These are phyloP conservation scores for Platyscapa corneri DNA, from an alignment of 1,140 invertebrate species.

Conservation along the genomic window DNA sequence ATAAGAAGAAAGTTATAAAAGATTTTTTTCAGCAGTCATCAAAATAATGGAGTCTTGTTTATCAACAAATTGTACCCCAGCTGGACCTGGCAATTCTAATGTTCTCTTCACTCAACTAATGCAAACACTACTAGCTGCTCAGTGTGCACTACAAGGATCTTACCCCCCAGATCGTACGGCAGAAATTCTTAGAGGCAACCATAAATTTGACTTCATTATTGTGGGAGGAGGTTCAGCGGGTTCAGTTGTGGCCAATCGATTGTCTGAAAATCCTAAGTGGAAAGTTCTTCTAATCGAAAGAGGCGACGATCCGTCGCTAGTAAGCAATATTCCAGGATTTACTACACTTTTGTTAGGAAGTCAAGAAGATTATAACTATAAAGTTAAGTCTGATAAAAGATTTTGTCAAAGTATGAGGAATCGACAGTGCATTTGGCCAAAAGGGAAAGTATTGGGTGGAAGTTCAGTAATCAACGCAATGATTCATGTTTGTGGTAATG, in stretches of 20 bases:
- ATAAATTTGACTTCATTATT: constrained; percentile 77
- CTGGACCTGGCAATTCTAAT: constrained; percentile 45
- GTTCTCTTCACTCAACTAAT: constrained; percentile 69
- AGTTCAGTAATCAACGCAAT: constrained; percentile 87
- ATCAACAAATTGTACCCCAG: constrained; percentile 56
- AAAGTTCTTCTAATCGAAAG: constrained; percentile 78
- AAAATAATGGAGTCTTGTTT: constrained; percentile 64
- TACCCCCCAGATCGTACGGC: constrained; percentile 73
- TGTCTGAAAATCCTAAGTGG: constrained; percentile 74
- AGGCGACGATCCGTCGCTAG: constrained; percentile 70
- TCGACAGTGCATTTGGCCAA: constrained; percentile 79
- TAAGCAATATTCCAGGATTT: constrained; percentile 75
- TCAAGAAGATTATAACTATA: constrained; percentile 80
- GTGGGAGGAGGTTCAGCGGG: constrained; percentile 80
- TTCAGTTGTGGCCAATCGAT: constrained; percentile 78
- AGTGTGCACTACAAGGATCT: constrained; percentile 70
- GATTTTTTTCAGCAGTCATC: constrained; percentile 16
- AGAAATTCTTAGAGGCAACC: constrained; percentile 65
- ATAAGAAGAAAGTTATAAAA: neutral
- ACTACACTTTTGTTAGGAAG: constrained; percentile 73
- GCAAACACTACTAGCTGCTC: constrained; percentile 73
- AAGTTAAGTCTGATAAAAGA: constrained; percentile 76
- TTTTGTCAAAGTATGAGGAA: constrained; percentile 75
- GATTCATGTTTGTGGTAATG: constrained; percentile 84
- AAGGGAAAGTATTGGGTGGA: constrained; percentile 85